Base-by-base conservation (phyloP, 2,888 invertebrate species). In the Hartigia nigra region DNA sequence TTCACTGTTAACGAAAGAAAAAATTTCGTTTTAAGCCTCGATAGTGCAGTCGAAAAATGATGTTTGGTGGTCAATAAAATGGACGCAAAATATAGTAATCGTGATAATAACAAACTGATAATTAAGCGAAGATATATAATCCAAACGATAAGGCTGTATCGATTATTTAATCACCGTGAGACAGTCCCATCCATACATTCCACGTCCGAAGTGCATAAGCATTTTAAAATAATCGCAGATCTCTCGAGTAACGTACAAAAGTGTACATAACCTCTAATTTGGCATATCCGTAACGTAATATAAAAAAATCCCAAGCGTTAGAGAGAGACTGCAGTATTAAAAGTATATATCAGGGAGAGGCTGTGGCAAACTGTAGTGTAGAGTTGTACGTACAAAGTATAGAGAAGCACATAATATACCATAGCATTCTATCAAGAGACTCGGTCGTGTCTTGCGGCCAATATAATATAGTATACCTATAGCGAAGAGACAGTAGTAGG, bases 41-140 rank as follows among this genome's bases (percentile, higher is more conserved):
- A 1, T 1, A 35, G 0, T 0, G 2, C 9, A 23, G 0, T 55
- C 5, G 14, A 23, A 9, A 0, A 55, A 23, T 23, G 0, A 23
- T 55, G 5, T 23, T 2, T 23, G 2, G 2, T 23, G 4, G 9
- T 55, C 9, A 55, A 23, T 23, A 55, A 55, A 55, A 23, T 55
- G 14, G 2, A 0, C 5, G 2, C 1, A 0, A 9, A 55, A 1
- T 39, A 14, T 39, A 14, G n/a, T 0, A 39, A 55, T 1, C 23
- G 23, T 23, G 39, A 55, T 55, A 23, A 55, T 23, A 55, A 23
- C 23, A 55, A 55, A 39, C 14, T 39, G 0, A 9, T 55, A 23
- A 23, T 9, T 55, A 55, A 23, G 2, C 23, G 14, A 55, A 55
- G 23, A 55, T 23, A 0, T 55, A 55, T 55, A 55, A 55, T 55